A percentile compares a stretch with the other conserved stretches of the same genome.
Conservation (phyloP, 1,140 invertebrate species). For the Drosophila orosa region DNA sequence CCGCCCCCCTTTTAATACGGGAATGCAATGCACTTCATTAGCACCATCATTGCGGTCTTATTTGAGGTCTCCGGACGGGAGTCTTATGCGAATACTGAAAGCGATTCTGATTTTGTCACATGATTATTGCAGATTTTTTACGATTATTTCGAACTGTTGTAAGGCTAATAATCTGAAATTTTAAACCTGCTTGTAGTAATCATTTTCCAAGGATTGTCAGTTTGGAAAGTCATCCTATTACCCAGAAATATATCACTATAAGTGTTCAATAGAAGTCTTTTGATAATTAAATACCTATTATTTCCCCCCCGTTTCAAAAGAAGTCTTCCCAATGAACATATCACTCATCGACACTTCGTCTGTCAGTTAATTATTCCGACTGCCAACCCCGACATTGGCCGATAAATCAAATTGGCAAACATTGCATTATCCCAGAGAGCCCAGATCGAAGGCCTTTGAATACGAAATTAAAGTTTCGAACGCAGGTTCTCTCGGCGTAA, state of each 20-base stretch:
- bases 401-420: constrained; percentile 73
- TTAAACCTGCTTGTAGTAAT: neutral
- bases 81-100: constrained; percentile 13
- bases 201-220: neutral
- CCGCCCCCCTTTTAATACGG: constrained; percentile 7
- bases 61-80: constrained; percentile 42
- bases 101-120: constrained; percentile 3
- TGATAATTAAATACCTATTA: neutral
- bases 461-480: constrained; percentile 65
- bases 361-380: constrained; percentile 57
- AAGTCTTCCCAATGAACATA: neutral
- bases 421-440: constrained; percentile 56
- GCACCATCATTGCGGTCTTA: constrained; percentile 67
- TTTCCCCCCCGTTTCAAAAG: neutral
- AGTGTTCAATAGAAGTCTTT: too few species aligned
- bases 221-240: neutral
- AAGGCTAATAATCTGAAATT: neutral
- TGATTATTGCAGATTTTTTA: neutral
- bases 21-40: constrained; percentile 74
- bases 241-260: neutral
- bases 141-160: neutral
- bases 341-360: constrained; percentile 14
- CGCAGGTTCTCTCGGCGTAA: constrained; percentile 22
- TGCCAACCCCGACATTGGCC: constrained; percentile 24
- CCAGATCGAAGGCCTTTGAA: constrained; percentile 56